phyloP scores from a whole-genome alignment of 2,888 invertebrate species.

The Apoda limacodes region DNA sequence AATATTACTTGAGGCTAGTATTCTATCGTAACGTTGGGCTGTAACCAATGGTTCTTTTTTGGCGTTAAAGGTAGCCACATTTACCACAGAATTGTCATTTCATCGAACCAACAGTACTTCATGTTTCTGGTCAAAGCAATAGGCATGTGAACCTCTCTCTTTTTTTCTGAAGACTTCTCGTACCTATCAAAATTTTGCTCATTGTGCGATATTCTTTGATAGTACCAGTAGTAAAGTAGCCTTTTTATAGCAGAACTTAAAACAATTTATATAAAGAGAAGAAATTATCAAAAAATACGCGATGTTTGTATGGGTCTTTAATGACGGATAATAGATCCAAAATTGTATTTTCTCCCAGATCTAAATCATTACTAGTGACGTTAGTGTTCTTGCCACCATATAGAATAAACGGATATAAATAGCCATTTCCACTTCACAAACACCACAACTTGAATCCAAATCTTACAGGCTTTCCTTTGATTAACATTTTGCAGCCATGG shows the following conservation, averaged over 20 bases:
- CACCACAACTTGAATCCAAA: constrained; percentile 10
- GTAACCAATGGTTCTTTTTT: constrained; percentile 7
- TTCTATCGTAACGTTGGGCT: constrained; percentile 9
- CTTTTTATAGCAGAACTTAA: not conserved
- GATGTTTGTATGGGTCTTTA: too few relatives aligned
- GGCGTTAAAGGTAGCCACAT: constrained; percentile 5
- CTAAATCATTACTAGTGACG: not conserved
- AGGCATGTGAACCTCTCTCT: constrained; percentile 4
- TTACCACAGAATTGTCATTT: constrained; percentile 10
- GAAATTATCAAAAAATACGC: not conserved
- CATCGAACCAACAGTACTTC: constrained; percentile 8
- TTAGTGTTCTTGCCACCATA: constrained; percentile 1
- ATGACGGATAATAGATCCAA: not conserved
- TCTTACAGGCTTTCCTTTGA: constrained; percentile 8
- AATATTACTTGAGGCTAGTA: constrained; percentile 4
- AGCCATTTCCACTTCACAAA: constrained; percentile 7
- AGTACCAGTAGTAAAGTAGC: not conserved
- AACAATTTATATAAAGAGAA: not conserved
- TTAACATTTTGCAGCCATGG: constrained; percentile 8
- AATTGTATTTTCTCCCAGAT: not conserved
- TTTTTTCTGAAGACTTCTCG: constrained; percentile 7
- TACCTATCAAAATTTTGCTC: constrained; percentile 7
- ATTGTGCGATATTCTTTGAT: not conserved
- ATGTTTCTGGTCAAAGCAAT: constrained; percentile 8
- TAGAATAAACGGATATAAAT: constrained; percentile 1